Percentiles rank a stretch among this genome's conserved stretches.
phyloP scores from a whole-genome alignment of 1,140 invertebrate species.

The Penaeus vannamei region DNA sequence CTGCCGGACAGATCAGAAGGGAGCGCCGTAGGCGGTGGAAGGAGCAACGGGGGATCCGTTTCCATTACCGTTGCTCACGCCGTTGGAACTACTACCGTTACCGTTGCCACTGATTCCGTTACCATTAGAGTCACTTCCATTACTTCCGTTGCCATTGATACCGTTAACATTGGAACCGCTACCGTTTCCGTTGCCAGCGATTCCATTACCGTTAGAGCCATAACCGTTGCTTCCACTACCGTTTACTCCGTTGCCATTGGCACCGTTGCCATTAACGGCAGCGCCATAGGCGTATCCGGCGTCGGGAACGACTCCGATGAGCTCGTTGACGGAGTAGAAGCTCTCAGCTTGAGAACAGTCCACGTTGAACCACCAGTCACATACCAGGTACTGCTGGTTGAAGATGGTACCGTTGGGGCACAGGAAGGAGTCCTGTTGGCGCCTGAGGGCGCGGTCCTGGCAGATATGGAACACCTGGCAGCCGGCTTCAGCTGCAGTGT shows the following conservation, averaged over 20 bases:
- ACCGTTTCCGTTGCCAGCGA: slow-evolving; percentile 17
- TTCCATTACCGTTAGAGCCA: not conserved
- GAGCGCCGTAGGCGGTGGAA: not conserved
- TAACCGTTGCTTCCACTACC: not conserved
- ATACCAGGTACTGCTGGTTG: slow-evolving; percentile 50
- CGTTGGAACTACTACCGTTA: not conserved
- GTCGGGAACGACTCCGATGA: slow-evolving; percentile 43
- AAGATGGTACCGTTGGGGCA: slow-evolving; percentile 50
- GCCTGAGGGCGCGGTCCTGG: no score
- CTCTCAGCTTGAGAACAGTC: slow-evolving; percentile 39
- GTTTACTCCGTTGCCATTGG: not conserved
- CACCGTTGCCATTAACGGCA: not conserved
- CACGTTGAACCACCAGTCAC: slow-evolving; percentile 50
- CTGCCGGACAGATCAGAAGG: not conserved
- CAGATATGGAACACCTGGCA: no score
- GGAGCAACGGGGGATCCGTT: not conserved
- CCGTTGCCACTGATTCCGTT: not conserved
- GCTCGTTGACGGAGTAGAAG: slow-evolving; percentile 52
- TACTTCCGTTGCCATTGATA: not conserved
- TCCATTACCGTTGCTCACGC: not conserved
- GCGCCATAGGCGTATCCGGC: slow-evolving; percentile 19
- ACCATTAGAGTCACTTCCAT: not conserved
- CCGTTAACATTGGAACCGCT: not conserved
- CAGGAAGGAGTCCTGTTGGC: slow-evolving; percentile 40
- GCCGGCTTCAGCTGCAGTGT: no score